These are phyloP conservation scores for Achlya flavicornis DNA, from an alignment of 2,888 invertebrate genomes.

Conservation along the genomic window DNA sequence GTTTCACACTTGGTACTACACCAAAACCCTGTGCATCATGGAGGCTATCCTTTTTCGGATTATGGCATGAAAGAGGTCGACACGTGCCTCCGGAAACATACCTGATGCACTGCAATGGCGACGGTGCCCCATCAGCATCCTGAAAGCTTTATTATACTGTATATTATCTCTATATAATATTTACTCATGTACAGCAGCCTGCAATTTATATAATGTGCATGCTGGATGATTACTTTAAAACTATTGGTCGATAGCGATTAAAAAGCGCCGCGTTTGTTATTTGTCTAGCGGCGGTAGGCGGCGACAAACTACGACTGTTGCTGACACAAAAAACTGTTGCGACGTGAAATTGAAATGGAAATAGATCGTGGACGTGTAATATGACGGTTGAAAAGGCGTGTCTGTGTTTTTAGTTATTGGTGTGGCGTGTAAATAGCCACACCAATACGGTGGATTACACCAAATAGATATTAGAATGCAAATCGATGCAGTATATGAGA, in stretches of 20 bases:
- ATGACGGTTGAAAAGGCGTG: neutral
- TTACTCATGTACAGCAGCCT: slow-evolving; percentile 23
- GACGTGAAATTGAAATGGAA: slow-evolving; percentile 14
- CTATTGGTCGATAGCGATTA: slow-evolving; percentile 64
- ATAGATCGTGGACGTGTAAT: neutral
- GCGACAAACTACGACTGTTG: slow-evolving; percentile 22
- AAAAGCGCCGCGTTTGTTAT: slow-evolving; percentile 47
- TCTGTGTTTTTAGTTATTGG: neutral
- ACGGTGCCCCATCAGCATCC: no score
- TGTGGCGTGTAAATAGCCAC: no score
- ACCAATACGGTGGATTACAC: no score
- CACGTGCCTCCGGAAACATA: no score
- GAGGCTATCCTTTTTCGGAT: no score
- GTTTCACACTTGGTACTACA: no score
- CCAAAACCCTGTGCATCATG: no score
- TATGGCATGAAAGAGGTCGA: no score
- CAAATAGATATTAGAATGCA: no score
- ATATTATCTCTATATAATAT: slow-evolving; percentile 8
- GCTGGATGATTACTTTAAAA: slow-evolving; percentile 62
- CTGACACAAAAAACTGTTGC: slow-evolving; percentile 10
- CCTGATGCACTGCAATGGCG: no score
- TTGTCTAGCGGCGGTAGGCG: slow-evolving; percentile 35
- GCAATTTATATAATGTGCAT: slow-evolving; percentile 46
- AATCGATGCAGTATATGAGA: no score
- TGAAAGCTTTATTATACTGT: no score